Percentiles rank a stretch among this genome's conserved stretches.
phyloP scores from a whole-genome alignment of 2,797 vertebrate genomes.

The Siniperca obscura region DNA sequence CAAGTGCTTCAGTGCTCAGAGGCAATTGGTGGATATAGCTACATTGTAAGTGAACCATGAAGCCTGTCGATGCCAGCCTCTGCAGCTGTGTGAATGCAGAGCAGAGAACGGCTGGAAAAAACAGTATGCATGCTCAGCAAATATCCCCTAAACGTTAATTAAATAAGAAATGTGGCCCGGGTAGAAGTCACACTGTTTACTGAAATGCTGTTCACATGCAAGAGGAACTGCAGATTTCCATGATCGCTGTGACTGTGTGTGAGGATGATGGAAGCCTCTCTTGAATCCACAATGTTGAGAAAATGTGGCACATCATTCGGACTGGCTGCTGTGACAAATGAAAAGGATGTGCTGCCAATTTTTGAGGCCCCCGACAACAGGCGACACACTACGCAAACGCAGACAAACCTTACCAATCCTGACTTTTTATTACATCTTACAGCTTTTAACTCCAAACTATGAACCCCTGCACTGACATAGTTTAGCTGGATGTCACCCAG shows the following conservation, averaged over 20 bases:
- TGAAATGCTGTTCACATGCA: constrained; percentile 31
- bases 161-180: constrained; percentile 39
- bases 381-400: not conserved
- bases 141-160: constrained; percentile 58
- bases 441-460: not conserved
- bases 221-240: constrained; percentile 20
- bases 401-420: not conserved
- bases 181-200: constrained; percentile 35
- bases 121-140: constrained; percentile 48
- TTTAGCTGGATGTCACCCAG: not conserved
- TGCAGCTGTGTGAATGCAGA: constrained; percentile 30
- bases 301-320: constrained; percentile 30
- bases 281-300: constrained; percentile 24
- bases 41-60: constrained; percentile 37
- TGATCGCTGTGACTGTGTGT: constrained; percentile 14
- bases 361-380: not conserved
- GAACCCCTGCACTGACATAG: not conserved
- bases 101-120: constrained; percentile 4
- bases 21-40: constrained; percentile 31
- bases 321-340: constrained; percentile 32
- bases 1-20: constrained; percentile 30
- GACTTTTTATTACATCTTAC: not conserved
- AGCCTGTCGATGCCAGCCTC: constrained; percentile 27
- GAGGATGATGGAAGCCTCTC: constrained; percentile 19
- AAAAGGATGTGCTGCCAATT: constrained; percentile 28